Evolutionary conservation across 2,113 vertebrate genomes (phyloP), one percentile per base, ranked within the genome.

Genomic region (Myocastor coypus): DNA sequence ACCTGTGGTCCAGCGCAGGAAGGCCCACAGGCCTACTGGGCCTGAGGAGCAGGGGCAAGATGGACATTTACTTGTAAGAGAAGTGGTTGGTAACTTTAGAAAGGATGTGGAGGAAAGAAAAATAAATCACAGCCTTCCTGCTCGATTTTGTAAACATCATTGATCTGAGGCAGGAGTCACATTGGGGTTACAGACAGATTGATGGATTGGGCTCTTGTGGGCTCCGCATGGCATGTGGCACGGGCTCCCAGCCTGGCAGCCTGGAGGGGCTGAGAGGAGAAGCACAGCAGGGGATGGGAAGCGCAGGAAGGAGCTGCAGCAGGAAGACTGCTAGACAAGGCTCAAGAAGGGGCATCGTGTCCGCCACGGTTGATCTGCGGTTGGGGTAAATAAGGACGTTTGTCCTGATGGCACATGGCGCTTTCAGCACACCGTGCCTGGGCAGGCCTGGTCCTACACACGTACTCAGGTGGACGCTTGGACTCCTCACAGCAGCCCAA

Each of bases 111-210:
- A 94, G 64, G 69, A 34, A 96, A 90, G 92, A 96, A 91, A 77
- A 68, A 86, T 92, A 96, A 87, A 87, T 66, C 50, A 16, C 75
- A 66, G 69, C 34, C 91, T 91, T 95, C 59, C 71, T 4, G 2
- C 64, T 75, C 61, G 34, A 75, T 94, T 95, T 84, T 92, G 83
- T 52, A 75, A 92, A 94, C 83, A 1, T 61, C 92, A 97, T 91
- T 80, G 97, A 98, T 97, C 93, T 68, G 87, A 92, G 71, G 91
- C 95, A 26, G 93, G 96, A 97, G 95, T 85, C 92, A 61, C 94
- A 93, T 71, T 14, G 82, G 91, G 92, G 94, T 93, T 97, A 80
- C 84, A 92, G 97, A 89, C 83, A 64, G 46, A 95, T 84, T 97
- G 98, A 98, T 96, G 69, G 90, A 97, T 93, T 66, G 50, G 92